These are phyloP conservation scores for Brachymystax lenok DNA, from an alignment of 2,797 vertebrate genomes.

Conservation along the genomic window DNA sequence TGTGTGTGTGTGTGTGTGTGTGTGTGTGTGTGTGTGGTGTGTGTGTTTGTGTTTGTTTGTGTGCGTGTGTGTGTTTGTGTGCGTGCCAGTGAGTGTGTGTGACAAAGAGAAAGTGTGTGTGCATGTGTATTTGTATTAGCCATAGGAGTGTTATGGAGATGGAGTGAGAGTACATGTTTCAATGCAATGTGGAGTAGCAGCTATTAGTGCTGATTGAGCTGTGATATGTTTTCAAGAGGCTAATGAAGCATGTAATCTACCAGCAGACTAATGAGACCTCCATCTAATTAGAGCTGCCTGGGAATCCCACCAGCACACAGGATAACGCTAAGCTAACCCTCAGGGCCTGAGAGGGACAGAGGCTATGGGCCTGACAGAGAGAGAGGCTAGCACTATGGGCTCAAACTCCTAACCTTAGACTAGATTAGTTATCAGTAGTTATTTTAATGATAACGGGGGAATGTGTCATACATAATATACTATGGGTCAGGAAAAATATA, in stretches of 20 bases:
- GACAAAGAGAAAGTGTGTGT: not conserved
- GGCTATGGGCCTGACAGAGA: not conserved
- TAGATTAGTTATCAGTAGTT: too few species aligned
- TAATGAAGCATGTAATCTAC: conserved; percentile 64
- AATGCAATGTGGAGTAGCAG: conserved; percentile 49
- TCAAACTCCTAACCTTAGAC: too few species aligned
- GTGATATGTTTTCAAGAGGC: conserved; percentile 48
- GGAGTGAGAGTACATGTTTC: conserved; percentile 20
- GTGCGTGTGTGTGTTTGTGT: too few species aligned
- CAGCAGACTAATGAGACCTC: conserved; percentile 55
- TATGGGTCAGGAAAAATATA: too few species aligned
- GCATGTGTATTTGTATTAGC: not conserved
- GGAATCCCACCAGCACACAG: conserved; percentile 32
- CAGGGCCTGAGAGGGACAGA: conserved; percentile 5
- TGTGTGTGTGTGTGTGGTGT: not conserved
- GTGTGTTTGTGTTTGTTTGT: too few species aligned
- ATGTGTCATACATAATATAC: too few species aligned
- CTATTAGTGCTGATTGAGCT: conserved; percentile 46
- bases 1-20: not conserved
- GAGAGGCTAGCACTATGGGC: not conserved
- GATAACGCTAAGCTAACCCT: conserved; percentile 17
- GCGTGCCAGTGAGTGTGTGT: not conserved
- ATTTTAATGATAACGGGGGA: too few species aligned
- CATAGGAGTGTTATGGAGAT: not conserved
- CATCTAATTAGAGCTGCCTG: conserved; percentile 48